A percentile compares a stretch with the other conserved stretches of the same genome.
phyloP scores from a whole-genome alignment of 2,797 vertebrate genomes.

The Tympanoctomys barrerae region DNA sequence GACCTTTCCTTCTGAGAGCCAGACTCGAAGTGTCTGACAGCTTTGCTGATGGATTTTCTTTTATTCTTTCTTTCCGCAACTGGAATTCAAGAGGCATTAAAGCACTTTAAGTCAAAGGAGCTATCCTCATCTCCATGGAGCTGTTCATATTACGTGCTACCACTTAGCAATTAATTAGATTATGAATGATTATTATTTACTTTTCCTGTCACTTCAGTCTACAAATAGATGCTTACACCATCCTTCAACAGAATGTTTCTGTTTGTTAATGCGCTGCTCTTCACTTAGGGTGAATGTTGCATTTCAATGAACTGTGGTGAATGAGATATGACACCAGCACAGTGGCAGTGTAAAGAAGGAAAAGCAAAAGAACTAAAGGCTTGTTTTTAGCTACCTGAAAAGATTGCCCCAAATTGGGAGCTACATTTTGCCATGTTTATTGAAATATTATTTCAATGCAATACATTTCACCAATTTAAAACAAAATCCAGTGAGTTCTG shows the following conservation, averaged over 20 bases:
- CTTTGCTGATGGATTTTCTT: constrained; percentile 59
- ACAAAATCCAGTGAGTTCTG: not conserved
- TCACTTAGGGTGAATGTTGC: constrained; percentile 18
- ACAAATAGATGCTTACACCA: constrained; percentile 63
- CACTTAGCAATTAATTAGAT: constrained; percentile 79
- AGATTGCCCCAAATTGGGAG: not conserved
- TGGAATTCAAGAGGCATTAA: constrained; percentile 73
- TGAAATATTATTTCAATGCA: not conserved
- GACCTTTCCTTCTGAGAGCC: constrained; percentile 77
- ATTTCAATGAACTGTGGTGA: constrained; percentile 28
- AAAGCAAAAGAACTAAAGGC: not conserved
- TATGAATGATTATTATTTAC: constrained; percentile 78
- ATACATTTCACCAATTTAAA: constrained; percentile 44
- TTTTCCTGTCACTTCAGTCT: constrained; percentile 70
- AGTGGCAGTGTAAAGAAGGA: constrained; percentile 3
- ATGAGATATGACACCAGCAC: not conserved
- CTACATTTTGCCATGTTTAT: constrained; percentile 12
- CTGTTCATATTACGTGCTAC: constrained; percentile 54
- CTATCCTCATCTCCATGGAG: constrained; percentile 2
- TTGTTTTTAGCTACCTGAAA: not conserved
- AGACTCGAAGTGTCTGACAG: constrained; percentile 67
- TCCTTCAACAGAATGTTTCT: constrained; percentile 62
- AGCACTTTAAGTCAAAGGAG: constrained; percentile 76
- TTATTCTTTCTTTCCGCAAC: constrained; percentile 17
- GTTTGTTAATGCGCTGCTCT: constrained; percentile 61